Evolutionary conservation across 2,888 invertebrate genomes (phyloP).

Genomic region (Sceliomorpha sp.): DNA sequence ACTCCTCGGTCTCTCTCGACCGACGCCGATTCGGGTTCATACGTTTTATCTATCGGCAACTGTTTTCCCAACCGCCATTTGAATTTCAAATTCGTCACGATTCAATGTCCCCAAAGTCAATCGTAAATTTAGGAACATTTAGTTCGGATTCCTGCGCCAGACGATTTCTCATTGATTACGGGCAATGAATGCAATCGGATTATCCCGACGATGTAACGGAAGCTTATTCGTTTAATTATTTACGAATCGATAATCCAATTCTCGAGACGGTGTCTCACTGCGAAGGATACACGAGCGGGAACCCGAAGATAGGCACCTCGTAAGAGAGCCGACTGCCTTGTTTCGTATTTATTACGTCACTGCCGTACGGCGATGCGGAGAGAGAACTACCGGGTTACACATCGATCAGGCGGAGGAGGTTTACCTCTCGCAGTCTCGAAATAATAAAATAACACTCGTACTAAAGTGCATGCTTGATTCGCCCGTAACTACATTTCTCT

Average conservation of each 20-base stretch:
- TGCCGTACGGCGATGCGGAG: too few relatives aligned
- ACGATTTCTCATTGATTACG: too few relatives aligned
- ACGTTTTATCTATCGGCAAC: too few relatives aligned
- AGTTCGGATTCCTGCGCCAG: not conserved
- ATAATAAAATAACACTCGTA: constrained; percentile 2
- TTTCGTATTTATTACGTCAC: too few relatives aligned
- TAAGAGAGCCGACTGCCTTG: too few relatives aligned
- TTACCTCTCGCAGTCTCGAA: constrained; percentile 14
- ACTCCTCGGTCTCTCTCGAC: too few relatives aligned
- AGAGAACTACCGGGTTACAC: constrained; percentile 24
- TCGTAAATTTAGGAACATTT: constrained; percentile 8
- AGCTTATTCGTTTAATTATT: constrained; percentile 32
- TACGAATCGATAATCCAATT: constrained; percentile 30
- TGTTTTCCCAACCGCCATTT: not conserved
- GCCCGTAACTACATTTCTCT: constrained; percentile 18
- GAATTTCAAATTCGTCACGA: not conserved
- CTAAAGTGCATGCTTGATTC: constrained; percentile 33
- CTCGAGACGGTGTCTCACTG: constrained; percentile 12
- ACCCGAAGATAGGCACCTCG: too few relatives aligned
- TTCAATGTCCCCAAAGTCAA: not conserved
- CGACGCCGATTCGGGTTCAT: too few relatives aligned
- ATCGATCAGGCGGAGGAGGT: too few relatives aligned
- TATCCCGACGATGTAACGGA: constrained; percentile 1
- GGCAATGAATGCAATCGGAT: constrained; percentile 11
- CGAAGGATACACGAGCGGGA: too few relatives aligned